A percentile compares a stretch with the other conserved stretches of the same genome.
phyloP scores from a whole-genome alignment of 2,113 vertebrate genomes.

The Dolichotis patagonum region DNA sequence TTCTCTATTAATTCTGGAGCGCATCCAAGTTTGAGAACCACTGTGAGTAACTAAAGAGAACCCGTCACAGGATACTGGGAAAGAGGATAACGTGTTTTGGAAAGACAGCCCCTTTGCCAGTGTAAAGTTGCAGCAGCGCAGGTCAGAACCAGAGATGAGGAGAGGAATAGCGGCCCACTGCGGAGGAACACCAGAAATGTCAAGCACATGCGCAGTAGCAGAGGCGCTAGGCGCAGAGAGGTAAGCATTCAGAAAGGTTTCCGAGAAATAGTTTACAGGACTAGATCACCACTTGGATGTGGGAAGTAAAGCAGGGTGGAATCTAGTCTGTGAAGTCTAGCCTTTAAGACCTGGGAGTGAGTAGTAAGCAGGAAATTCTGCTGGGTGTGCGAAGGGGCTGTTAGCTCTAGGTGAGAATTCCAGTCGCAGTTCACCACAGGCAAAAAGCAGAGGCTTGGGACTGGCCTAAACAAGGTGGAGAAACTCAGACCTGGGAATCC shows the following conservation, averaged over 20 bases:
- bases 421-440: neutral
- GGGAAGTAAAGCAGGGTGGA: neutral
- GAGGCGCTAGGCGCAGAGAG: neutral
- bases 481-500: neutral
- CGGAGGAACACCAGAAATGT: neutral
- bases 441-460: neutral
- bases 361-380: neutral
- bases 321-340: neutral
- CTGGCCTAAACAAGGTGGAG: neutral
- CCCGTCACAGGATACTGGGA: neutral
- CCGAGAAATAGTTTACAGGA: neutral
- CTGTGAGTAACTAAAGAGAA: neutral
- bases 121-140: neutral
- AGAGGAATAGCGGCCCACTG: neutral
- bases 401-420: neutral
- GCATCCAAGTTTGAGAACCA: conserved; percentile 22
- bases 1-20: neutral
- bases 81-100: neutral
- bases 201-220: neutral
- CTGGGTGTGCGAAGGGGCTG: neutral
- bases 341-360: neutral
- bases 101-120: neutral
- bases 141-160: neutral
- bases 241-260: neutral
- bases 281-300: conserved; percentile 7